These are phyloP conservation scores for Onychorhynchus coronatus DNA, from an alignment of 2,113 vertebrate genomes.

Conservation along the genomic window DNA sequence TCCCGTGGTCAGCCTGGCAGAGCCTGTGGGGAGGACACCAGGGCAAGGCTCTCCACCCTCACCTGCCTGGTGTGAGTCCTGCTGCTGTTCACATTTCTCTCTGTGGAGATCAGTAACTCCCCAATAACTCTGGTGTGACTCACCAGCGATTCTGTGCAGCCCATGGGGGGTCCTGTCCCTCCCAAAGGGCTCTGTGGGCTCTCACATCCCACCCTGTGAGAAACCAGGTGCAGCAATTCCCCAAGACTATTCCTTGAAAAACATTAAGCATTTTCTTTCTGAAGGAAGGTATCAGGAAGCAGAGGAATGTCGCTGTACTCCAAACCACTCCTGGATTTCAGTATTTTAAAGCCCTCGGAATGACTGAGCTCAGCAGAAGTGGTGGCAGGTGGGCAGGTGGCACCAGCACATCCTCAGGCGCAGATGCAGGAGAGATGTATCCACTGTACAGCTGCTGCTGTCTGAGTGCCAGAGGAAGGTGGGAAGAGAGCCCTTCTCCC, in stretches of 20 bases:
- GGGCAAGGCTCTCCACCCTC: neutral
- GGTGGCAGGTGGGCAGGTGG: neutral
- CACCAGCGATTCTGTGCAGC: neutral
- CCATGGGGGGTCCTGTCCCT: neutral
- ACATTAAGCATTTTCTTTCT: rapidly evolving
- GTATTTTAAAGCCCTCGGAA: neutral
- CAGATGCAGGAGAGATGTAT: neutral
- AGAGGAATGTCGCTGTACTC: neutral
- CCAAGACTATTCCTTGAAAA: neutral
- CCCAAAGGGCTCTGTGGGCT: neutral
- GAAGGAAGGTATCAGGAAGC: neutral
- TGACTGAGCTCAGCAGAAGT: neutral
- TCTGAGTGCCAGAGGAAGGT: neutral
- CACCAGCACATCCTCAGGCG: neutral
- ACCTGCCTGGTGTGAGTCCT: neutral
- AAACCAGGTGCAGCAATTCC: neutral
- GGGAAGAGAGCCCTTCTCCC: neutral
- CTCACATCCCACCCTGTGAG: neutral
- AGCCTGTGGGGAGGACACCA: neutral
- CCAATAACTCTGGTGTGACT: neutral
- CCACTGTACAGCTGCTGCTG: neutral
- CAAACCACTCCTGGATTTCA: neutral
- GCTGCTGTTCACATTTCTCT: neutral
- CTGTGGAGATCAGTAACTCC: neutral
- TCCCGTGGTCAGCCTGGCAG: neutral